phyloP scores from a whole-genome alignment of 2,113 vertebrate genomes.

The Oryzias celebensis region DNA sequence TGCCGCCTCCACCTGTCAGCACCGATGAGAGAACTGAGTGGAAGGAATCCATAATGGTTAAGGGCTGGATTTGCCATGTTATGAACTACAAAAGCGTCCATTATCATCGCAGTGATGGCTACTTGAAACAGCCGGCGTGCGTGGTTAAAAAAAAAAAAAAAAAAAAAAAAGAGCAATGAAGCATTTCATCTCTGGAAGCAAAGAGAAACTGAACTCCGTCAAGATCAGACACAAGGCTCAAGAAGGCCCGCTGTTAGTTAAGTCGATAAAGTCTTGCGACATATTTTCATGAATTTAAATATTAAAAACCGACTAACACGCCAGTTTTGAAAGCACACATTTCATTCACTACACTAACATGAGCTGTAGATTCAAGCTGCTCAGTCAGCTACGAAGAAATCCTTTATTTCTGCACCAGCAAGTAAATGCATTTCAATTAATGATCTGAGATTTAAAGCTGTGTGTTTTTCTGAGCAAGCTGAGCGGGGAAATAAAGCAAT shows the following conservation, averaged over 20 bases:
- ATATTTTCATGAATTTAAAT: not conserved
- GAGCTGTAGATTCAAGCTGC: slow-evolving; percentile 9
- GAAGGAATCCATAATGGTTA: slow-evolving; percentile 22
- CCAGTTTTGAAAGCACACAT: not conserved
- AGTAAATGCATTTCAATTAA: slow-evolving; percentile 25
- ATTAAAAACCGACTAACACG: not conserved
- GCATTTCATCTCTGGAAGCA: slow-evolving; percentile 16
- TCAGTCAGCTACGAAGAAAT: slow-evolving; percentile 10
- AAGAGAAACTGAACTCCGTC: not conserved
- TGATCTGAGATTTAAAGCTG: slow-evolving; percentile 33
- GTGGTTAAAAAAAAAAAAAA: too few species aligned
- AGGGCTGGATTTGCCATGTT: not conserved
- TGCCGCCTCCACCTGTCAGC: slow-evolving; percentile 40
- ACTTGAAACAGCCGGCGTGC: not conserved
- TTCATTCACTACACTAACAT: not conserved
- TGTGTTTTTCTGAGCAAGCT: slow-evolving; percentile 11
- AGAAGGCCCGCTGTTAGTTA: not conserved
- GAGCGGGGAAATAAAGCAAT: not conserved
- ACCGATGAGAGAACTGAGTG: slow-evolving; percentile 36
- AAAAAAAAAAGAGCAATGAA: slow-evolving; percentile 11
- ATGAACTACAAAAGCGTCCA: not conserved
- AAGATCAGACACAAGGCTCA: too few species aligned
- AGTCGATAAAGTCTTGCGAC: not conserved
- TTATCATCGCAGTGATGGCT: not conserved
- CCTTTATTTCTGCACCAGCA: slow-evolving; percentile 6